phyloP scores from a whole-genome alignment of 2,888 invertebrate genomes.

The Platycheirus albimanus region DNA sequence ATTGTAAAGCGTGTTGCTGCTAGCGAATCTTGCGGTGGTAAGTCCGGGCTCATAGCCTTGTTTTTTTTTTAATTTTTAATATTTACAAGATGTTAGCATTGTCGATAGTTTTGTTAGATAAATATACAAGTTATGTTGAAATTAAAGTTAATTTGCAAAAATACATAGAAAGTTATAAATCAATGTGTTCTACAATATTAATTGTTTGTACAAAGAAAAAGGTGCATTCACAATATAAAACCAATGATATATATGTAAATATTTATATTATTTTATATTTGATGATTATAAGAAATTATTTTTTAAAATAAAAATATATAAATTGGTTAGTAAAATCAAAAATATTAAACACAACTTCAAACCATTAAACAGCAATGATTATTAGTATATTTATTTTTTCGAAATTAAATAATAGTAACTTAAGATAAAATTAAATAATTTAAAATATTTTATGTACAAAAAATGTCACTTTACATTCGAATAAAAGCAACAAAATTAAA shows the following conservation, averaged over 20 bases:
- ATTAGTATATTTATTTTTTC: too few relatives aligned
- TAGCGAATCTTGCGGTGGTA: conserved; percentile 85
- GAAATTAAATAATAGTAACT: too few relatives aligned
- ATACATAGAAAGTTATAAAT: conserved; percentile 1
- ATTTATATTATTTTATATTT: background rate
- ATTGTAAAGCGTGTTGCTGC: conserved; percentile 87
- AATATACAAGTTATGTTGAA: conserved; percentile 41
- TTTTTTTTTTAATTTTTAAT: conserved; percentile 69
- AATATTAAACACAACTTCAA: background rate
- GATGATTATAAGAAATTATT: background rate
- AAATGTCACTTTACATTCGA: too few relatives aligned
- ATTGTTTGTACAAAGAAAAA: conserved; percentile 14
- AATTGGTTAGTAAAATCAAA: background rate
- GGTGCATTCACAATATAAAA: conserved; percentile 59
- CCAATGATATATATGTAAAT: conserved; percentile 27
- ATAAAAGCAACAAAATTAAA: too few relatives aligned
- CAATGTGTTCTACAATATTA: conserved; percentile 21
- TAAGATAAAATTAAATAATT: too few relatives aligned
- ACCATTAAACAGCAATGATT: conserved; percentile 35
- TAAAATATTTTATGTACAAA: too few relatives aligned
- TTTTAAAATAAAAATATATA: conserved; percentile 1
- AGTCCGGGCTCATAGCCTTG: conserved; percentile 86
- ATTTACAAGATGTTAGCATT: conserved; percentile 62
- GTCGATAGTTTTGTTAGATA: conserved; percentile 39
- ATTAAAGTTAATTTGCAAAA: conserved; percentile 29